Conservation (phyloP, 2,113 vertebrate genomes). For the Silurus meridionalis region DNA sequence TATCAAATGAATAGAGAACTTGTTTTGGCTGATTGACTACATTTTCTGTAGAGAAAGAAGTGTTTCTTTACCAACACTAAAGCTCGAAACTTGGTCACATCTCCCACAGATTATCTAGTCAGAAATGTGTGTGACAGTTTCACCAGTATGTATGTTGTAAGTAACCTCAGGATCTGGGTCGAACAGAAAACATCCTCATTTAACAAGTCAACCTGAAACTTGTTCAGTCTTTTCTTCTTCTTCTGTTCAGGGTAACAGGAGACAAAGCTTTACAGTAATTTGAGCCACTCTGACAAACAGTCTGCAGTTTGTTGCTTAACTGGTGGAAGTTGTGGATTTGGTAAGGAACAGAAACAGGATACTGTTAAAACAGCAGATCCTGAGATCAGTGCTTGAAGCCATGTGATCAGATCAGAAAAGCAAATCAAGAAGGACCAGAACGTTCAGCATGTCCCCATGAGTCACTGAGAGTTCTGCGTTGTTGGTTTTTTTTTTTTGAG, state of each 20-base stretch:
- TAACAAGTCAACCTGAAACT: conserved; percentile 35
- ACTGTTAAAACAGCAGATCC: neutral
- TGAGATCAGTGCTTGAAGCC: neutral
- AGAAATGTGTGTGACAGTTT: neutral
- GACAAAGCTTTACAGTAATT: neutral
- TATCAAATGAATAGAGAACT: neutral
- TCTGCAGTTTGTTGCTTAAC: conserved; percentile 5
- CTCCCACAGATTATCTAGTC: neutral
- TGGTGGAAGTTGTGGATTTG: neutral
- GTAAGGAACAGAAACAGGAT: neutral
- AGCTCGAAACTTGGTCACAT: neutral
- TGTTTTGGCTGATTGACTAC: neutral
- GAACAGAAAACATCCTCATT: conserved; percentile 35
- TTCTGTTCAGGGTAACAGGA: neutral
- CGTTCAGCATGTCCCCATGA: neutral
- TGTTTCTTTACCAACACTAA: neutral
- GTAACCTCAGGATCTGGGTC: neutral
- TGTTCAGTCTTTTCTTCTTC: conserved; percentile 16
- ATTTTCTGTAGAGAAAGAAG: neutral
- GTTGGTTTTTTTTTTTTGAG: neutral
- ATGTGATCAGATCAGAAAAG: neutral
- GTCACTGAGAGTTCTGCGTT: neutral
- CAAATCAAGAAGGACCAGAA: neutral
- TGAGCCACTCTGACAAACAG: neutral
- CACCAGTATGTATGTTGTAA: neutral